phyloP scores from a whole-genome alignment of 1,140 invertebrate species.

The Psix sp. region DNA sequence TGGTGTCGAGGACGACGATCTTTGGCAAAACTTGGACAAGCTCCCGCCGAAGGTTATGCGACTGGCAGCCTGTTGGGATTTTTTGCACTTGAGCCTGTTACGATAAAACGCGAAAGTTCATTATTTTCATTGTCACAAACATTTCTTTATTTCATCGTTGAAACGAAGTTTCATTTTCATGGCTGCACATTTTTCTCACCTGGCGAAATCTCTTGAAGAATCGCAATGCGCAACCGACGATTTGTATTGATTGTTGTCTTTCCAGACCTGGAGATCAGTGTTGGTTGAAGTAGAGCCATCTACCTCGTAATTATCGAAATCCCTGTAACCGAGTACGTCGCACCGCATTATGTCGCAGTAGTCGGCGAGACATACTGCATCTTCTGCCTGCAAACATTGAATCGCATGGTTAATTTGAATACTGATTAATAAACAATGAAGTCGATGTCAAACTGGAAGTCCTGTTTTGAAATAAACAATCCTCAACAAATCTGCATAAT shows the following conservation, averaged over 20 bases:
- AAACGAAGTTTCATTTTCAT: too few relatives aligned
- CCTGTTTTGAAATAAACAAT: too few relatives aligned
- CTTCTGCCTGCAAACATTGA: slow-evolving; percentile 84
- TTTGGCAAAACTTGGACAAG: slow-evolving; percentile 46
- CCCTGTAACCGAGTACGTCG: slow-evolving; percentile 88
- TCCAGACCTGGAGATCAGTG: slow-evolving; percentile 61
- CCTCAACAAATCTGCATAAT: too few relatives aligned
- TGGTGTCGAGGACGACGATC: slow-evolving; percentile 19
- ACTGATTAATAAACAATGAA: too few relatives aligned
- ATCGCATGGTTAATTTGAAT: too few relatives aligned
- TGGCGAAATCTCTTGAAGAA: slow-evolving; percentile 71
- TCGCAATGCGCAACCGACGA: slow-evolving; percentile 78
- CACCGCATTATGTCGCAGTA: slow-evolving; percentile 97
- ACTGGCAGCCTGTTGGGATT: slow-evolving; percentile 38
- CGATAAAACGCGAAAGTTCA: not conserved
- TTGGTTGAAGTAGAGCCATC: slow-evolving; percentile 64
- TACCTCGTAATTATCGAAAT: slow-evolving; percentile 79
- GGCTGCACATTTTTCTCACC: slow-evolving; percentile 39
- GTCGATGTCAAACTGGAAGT: too few relatives aligned
- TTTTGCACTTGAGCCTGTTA: slow-evolving; percentile 45
- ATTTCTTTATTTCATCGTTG: too few relatives aligned
- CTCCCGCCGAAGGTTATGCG: slow-evolving; percentile 38
- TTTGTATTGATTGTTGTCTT: slow-evolving; percentile 74
- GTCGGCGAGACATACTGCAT: slow-evolving; percentile 93
- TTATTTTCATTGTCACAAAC: not conserved